A percentile compares a stretch with the other conserved stretches of the same genome.
These are phyloP conservation scores for Oreochromis aureus DNA, from an alignment of 2,113 vertebrate genomes.

Conservation along the genomic window DNA sequence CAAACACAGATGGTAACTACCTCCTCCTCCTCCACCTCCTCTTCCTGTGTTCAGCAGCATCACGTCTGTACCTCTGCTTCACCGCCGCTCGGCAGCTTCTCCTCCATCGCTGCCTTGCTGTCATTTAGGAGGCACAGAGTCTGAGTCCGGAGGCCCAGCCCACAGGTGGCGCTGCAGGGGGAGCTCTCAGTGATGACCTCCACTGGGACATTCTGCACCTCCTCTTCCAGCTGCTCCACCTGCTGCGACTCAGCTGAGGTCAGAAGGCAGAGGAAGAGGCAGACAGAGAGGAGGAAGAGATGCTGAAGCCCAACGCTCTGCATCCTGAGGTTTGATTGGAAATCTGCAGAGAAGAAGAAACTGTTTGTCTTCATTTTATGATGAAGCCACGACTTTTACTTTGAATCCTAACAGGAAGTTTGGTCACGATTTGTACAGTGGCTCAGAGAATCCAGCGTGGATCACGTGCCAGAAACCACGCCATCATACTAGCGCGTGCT, in stretches of 20 bases:
- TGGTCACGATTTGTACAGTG: neutral
- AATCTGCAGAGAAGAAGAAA: neutral
- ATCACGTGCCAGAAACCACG: neutral
- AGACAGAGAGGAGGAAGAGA: neutral
- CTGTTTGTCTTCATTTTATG: neutral
- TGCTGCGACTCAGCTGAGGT: neutral
- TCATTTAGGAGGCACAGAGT: constrained; percentile 63
- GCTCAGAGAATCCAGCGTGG: neutral
- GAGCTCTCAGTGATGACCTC: constrained; percentile 56
- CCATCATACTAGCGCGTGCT: neutral
- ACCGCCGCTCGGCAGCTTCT: neutral
- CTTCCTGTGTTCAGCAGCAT: neutral
- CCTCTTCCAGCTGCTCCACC: neutral
- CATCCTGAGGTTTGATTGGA: neutral
- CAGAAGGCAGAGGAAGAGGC: neutral
- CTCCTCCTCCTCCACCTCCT: neutral
- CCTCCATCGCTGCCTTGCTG: neutral
- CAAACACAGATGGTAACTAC: neutral
- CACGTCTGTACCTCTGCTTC: neutral
- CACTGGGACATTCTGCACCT: constrained; percentile 7
- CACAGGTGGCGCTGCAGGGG: constrained; percentile 83
- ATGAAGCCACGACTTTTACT: neutral
- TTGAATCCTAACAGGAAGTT: neutral
- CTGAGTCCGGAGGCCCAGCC: constrained; percentile 77
- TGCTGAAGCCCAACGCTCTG: neutral